Percentiles rank a stretch among this genome's conserved stretches.
phyloP scores from a whole-genome alignment of 1,140 invertebrate genomes.

The Melitaea cinxia region DNA sequence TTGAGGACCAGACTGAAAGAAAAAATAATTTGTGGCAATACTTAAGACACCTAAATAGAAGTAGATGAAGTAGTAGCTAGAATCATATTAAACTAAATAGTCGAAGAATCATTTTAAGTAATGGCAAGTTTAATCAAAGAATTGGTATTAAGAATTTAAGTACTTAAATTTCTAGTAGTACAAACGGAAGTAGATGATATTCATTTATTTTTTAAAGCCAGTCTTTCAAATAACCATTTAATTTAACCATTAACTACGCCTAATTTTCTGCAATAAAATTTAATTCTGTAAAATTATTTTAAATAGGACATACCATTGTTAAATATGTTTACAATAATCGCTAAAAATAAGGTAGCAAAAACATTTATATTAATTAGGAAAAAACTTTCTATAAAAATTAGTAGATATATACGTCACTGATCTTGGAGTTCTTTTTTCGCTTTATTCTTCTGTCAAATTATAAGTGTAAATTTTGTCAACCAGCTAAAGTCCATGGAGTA shows the following conservation, averaged over 20 bases:
- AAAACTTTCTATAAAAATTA: slow-evolving; percentile 11
- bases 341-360: slow-evolving; percentile 6
- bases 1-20: slow-evolving; percentile 18
- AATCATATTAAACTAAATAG: too few relatives aligned
- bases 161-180: too few relatives aligned
- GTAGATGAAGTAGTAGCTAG: too few relatives aligned
- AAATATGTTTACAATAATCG: not conserved
- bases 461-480: not conserved
- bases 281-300: not conserved
- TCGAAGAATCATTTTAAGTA: too few relatives aligned
- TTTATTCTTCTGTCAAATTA: slow-evolving; percentile 24
- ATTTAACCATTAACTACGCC: too few relatives aligned
- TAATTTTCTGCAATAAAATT: not conserved
- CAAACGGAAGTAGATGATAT: too few relatives aligned
- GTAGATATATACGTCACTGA: slow-evolving; percentile 10
- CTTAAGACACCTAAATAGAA: too few relatives aligned
- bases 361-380: slow-evolving; percentile 11
- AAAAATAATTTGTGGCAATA: not conserved
- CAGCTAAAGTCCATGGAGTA: not conserved
- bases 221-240: too few relatives aligned
- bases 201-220: too few relatives aligned
- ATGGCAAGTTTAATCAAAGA: too few relatives aligned
- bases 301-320: slow-evolving; percentile 12
- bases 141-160: too few relatives aligned
- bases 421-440: slow-evolving; percentile 15